Base-by-base conservation (phyloP, 2,797 vertebrate genomes). In the Acipenser transmontanus region DNA sequence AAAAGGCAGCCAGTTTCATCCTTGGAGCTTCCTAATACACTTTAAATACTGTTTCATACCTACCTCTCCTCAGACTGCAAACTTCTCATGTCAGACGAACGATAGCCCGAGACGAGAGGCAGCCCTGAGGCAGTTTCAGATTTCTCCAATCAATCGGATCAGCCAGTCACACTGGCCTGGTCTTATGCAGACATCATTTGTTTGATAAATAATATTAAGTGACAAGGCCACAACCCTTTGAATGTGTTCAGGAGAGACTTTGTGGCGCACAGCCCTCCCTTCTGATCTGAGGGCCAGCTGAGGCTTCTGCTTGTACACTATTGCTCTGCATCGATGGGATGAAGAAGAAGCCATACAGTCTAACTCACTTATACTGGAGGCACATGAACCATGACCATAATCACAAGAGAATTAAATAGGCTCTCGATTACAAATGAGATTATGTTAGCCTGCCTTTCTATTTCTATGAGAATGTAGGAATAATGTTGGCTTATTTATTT, bases 171-270 rank as follows among this genome's bases (percentile, higher is more conserved):
- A 78, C 85, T 82, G 72, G 81, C 82, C 74, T 74, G 83, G 59
- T 84, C 84, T 87, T 84, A 76, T 69, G 60, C 76, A 83, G 85
- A 83, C 85, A 74, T 81, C 84, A 78, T 75, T 78, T 77, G 68
- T 76, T 82, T 92, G 88, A 91, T 62, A 81, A 78, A 88, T 85
- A 92, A 81, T 59, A 47, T 66, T 65, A 82, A 81, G 80, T 87
- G 92, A 92, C 91, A 91, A 86, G 89, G 85, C 86, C 90, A 89
- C 76, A 87, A 82, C 82, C 86, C 81, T 78, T 74, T 79, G 82
- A 7, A 54, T 49, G 70, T 70, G 66, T 80, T 78, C 71, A 47
- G 68, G 75, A 74, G 67, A 70, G 74, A 70, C 73, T 76, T 74
- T 66, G 78, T 8, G 52, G 66, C 50, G 11, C 66, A 13, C 12